Evolutionary conservation across 2,113 vertebrate species (phyloP).

Genomic region (Eublepharis macularius): DNA sequence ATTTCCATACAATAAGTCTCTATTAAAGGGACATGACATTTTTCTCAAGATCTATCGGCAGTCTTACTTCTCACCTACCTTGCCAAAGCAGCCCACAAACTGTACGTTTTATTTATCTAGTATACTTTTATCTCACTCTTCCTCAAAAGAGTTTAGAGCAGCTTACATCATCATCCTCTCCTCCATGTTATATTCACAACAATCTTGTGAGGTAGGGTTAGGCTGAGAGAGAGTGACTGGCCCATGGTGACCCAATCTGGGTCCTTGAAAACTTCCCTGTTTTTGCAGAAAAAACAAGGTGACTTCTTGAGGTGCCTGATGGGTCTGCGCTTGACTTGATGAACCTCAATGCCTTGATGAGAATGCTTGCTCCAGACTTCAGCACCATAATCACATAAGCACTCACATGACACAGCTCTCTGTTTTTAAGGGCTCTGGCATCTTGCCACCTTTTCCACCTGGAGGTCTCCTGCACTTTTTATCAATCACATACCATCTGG

Average conservation of each 20-base stretch:
- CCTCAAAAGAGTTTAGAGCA: too few relatives aligned
- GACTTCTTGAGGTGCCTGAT: not conserved
- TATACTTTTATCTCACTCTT: too few relatives aligned
- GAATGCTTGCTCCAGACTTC: not conserved
- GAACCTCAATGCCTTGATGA: not conserved
- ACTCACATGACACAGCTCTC: not conserved
- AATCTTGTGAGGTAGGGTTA: too few relatives aligned
- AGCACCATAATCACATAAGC: not conserved
- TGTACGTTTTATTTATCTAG: not conserved
- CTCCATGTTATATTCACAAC: too few relatives aligned
- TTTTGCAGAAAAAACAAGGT: not conserved
- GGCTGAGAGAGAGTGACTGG: too few relatives aligned
- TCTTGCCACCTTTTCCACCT: not conserved
- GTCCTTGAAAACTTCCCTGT: not conserved
- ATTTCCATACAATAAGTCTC: too few relatives aligned
- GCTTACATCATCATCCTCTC: too few relatives aligned
- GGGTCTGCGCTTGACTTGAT: not conserved
- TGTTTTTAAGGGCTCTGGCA: not conserved
- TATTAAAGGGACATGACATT: too few relatives aligned
- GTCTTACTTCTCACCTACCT: too few relatives aligned
- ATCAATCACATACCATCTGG: not conserved
- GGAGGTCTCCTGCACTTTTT: not conserved
- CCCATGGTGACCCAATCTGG: too few relatives aligned
- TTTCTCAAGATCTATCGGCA: too few relatives aligned
- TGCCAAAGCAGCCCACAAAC: not conserved